Evolutionary conservation across 2,797 vertebrate species (phyloP).

Genomic region (Micromesistius poutassou): DNA sequence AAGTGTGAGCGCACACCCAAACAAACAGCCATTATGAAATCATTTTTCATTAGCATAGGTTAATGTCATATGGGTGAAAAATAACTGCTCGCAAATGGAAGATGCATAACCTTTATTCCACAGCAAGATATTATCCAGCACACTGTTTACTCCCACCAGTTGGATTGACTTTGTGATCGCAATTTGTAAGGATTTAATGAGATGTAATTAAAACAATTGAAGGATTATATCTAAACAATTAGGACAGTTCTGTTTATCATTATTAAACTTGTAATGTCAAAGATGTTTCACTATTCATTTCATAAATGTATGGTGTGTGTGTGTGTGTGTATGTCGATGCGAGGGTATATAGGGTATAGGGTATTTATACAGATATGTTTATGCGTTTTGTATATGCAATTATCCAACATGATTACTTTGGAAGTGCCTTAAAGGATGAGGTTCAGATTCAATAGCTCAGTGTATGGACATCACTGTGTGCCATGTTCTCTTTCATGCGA

Average conservation of each 20-base stretch:
- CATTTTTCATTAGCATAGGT: not conserved
- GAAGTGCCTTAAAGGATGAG: not conserved
- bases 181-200: not conserved
- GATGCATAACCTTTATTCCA: not conserved
- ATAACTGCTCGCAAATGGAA: not conserved
- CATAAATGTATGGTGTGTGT: not conserved
- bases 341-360: no score
- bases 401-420: not conserved
- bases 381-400: not conserved
- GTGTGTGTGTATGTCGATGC: not conserved
- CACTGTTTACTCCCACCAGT: not conserved
- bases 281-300: not conserved
- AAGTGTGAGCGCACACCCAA: not conserved
- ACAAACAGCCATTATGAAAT: not conserved
- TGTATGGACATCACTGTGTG: no score
- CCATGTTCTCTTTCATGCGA: no score
- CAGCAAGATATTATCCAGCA: not conserved
- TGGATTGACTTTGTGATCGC: not conserved
- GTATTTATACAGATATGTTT: not conserved
- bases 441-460: no score
- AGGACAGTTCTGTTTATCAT: slow-evolving; percentile 2
- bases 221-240: not conserved
- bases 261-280: not conserved
- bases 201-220: not conserved
- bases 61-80: not conserved